Evolutionary conservation across 1,140 invertebrate species (phyloP).

Genomic region (Drosophila biarmipes): DNA sequence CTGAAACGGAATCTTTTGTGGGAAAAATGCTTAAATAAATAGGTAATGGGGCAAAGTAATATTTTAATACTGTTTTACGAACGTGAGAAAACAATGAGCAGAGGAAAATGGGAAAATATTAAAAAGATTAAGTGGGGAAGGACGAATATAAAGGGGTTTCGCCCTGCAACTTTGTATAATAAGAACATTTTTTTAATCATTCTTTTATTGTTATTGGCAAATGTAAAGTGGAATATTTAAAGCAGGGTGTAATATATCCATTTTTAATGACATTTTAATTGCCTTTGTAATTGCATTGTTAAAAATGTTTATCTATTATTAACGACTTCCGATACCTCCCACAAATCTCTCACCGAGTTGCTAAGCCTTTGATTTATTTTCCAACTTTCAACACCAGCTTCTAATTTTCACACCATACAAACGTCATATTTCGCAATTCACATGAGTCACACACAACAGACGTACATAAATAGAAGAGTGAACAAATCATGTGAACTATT

Average conservation of each 20-base stretch:
- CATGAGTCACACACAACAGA: slow-evolving; percentile 13
- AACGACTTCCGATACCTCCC: neutral
- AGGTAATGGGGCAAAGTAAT: slow-evolving; percentile 21
- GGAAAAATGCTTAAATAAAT: slow-evolving; percentile 9
- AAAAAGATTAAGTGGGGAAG: neutral
- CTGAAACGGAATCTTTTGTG: neutral
- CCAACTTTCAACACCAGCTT: slow-evolving; percentile 6
- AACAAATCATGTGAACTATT: slow-evolving; percentile 74
- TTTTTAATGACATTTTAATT: neutral
- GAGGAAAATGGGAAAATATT: neutral
- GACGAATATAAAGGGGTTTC: neutral
- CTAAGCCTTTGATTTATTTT: slow-evolving; percentile 18
- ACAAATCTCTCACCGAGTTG: neutral
- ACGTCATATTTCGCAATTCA: slow-evolving; percentile 35
- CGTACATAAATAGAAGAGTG: slow-evolving; percentile 28
- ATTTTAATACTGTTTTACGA: slow-evolving; percentile 27
- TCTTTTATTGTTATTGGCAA: neutral
- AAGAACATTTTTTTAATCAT: too few relatives aligned
- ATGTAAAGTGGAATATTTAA: neutral
- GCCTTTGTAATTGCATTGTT: neutral
- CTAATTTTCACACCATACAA: slow-evolving; percentile 36
- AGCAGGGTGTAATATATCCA: neutral
- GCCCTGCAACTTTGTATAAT: too few relatives aligned
- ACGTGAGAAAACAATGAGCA: slow-evolving; percentile 3
- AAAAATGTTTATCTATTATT: neutral